Evolutionary conservation across 2,797 vertebrate species (phyloP).

Genomic region (Heteromormyrus szaboi): DNA sequence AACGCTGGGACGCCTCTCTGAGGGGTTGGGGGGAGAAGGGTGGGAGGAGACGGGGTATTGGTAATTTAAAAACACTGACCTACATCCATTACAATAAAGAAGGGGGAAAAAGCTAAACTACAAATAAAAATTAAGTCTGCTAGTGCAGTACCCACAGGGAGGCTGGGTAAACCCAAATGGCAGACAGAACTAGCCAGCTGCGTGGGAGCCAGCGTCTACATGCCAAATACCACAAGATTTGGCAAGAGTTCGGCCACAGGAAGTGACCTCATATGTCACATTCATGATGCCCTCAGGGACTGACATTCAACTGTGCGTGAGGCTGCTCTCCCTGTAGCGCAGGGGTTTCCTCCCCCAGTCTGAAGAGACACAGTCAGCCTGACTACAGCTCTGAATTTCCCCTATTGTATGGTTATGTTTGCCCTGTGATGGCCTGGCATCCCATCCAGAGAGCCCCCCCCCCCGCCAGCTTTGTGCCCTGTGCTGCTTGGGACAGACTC

Average conservation of each 20-base stretch:
- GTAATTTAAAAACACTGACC: neutral
- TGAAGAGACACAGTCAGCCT: neutral
- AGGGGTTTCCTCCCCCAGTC: neutral
- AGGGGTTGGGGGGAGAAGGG: constrained; percentile 18
- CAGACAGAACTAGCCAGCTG: neutral
- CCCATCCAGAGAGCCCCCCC: neutral
- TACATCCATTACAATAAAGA: neutral
- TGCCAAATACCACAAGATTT: neutral
- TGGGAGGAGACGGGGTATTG: neutral
- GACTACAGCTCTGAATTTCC: neutral
- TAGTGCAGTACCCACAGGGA: neutral
- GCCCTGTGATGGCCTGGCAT: neutral
- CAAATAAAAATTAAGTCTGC: neutral
- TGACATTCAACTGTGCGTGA: neutral
- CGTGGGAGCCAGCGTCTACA: neutral
- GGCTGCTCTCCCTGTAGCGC: neutral
- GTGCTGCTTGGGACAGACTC: neutral
- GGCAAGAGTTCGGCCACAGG: neutral
- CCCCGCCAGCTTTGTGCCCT: neutral
- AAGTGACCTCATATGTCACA: neutral
- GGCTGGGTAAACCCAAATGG: neutral
- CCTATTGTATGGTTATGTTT: neutral
- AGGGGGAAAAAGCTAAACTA: neutral
- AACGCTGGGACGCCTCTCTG: constrained; percentile 68
- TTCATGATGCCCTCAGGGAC: neutral